phyloP scores from a whole-genome alignment of 1,140 invertebrate genomes.

The Cardiocondyla obscurior region DNA sequence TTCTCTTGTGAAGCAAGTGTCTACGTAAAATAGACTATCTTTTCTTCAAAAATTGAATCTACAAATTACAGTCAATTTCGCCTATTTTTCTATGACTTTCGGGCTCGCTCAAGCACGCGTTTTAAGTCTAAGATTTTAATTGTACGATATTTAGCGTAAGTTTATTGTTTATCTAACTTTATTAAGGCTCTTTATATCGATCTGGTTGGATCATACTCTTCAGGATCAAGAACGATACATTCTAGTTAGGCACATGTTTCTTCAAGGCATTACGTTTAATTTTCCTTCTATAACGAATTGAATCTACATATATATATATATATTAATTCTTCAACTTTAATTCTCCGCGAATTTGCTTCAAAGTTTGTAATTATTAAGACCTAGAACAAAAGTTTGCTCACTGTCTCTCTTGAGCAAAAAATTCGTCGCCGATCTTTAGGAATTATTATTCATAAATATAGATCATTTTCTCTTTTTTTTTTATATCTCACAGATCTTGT shows the following conservation, averaged over 20 bases:
- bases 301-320: background rate
- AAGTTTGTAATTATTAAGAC: slow-evolving; percentile 10
- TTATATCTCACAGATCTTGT: background rate
- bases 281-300: background rate
- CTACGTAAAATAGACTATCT: background rate
- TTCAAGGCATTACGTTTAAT: slow-evolving; percentile 50
- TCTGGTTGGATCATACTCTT: slow-evolving; percentile 16
- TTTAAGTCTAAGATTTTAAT: slow-evolving; percentile 38
- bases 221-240: slow-evolving; percentile 28
- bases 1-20: background rate
- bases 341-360: background rate
- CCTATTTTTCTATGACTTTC: slow-evolving; percentile 37
- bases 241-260: slow-evolving; percentile 49
- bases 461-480: slow-evolving; percentile 16
- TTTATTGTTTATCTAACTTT: slow-evolving; percentile 38
- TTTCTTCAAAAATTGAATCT: slow-evolving; percentile 8
- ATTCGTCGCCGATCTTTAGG: slow-evolving; percentile 2
- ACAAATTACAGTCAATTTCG: background rate
- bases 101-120: slow-evolving; percentile 43
- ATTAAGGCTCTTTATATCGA: slow-evolving; percentile 45
- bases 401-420: slow-evolving; percentile 25
- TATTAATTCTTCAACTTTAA: background rate
- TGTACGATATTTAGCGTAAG: slow-evolving; percentile 28
- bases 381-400: slow-evolving; percentile 25
- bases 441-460: slow-evolving; percentile 24